Base-by-base conservation (phyloP, 2,888 invertebrate species). In the Spodoptera littoralis region DNA sequence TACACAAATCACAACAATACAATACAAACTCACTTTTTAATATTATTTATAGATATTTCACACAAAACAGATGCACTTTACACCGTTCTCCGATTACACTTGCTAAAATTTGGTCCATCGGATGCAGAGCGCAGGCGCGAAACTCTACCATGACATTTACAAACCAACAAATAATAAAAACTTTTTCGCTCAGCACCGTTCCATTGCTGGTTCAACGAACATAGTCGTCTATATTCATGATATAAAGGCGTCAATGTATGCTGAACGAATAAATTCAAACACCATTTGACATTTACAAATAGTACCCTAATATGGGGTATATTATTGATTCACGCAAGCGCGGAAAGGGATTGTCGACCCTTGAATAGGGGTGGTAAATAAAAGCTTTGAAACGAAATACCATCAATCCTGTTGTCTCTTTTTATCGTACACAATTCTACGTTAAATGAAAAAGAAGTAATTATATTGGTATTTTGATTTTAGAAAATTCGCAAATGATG, bases 321-420 rank as follows among this genome's bases (percentile, higher is more conserved):
- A 76, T 84, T 93, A 94, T 94, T 88, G 94, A 94, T 94, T 91
- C 84, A 86, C 94, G 94, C 92, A 92, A 79, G 94, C 94, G 94
- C 90, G 84, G 76, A 80, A 82, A 81, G 77, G 66, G 75, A 84
- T 84, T 86, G 76, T 82, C 86, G 81, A 82, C 88, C 88, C 88
- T 83, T 70, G 46, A 68, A 71, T 73, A 83, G 77, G 88, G 90
- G 86, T 79, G 79, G 79, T 52, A 72, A 63, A 80, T 75, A 73
- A 70, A 65, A 68, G 64, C 44, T 80, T 77, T 68, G 63, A 76
- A 77, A 71, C 60, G 59, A 75, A 69, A 68, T 45, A 24, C 59
- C 45, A 44, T 12, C 55, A 72, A 27, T 70, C 65, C 60, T 64
- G 66, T 51, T 73, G 46, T 87, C 86, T 74, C 81, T 69, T 67